phyloP scores from a whole-genome alignment of 2,113 vertebrate genomes.

The Eupsittula cactorum region DNA sequence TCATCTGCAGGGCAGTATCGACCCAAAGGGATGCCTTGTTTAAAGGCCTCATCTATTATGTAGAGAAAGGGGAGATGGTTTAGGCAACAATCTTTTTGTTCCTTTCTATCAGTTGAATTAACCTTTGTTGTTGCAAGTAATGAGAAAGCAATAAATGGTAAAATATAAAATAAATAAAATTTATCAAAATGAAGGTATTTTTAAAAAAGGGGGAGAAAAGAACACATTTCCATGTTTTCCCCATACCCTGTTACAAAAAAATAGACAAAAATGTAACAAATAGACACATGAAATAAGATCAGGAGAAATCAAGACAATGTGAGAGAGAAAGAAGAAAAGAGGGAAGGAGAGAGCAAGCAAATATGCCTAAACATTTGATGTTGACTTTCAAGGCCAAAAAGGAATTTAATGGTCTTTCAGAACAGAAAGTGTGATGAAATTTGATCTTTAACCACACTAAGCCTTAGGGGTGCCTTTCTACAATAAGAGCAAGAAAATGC shows the following conservation, averaged over 20 bases:
- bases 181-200: background rate
- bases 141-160: background rate
- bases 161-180: background rate
- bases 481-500: constrained; percentile 45
- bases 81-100: background rate
- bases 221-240: fast-evolving
- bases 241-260: background rate
- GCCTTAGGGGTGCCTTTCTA: background rate
- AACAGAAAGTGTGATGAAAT: background rate
- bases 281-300: background rate
- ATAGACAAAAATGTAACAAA: background rate
- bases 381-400: background rate
- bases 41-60: background rate
- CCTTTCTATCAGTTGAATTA: background rate
- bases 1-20: background rate
- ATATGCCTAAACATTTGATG: background rate
- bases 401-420: background rate
- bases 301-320: background rate
- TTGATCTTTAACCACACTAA: constrained; percentile 43
- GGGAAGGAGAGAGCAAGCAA: background rate
- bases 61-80: background rate
- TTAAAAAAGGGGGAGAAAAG: fast-evolving
- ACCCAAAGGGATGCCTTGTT: background rate
- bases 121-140: fast-evolving
- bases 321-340: background rate